Evolutionary conservation across 2,797 vertebrate species (phyloP).

Genomic region (Sorex maritimensis): DNA sequence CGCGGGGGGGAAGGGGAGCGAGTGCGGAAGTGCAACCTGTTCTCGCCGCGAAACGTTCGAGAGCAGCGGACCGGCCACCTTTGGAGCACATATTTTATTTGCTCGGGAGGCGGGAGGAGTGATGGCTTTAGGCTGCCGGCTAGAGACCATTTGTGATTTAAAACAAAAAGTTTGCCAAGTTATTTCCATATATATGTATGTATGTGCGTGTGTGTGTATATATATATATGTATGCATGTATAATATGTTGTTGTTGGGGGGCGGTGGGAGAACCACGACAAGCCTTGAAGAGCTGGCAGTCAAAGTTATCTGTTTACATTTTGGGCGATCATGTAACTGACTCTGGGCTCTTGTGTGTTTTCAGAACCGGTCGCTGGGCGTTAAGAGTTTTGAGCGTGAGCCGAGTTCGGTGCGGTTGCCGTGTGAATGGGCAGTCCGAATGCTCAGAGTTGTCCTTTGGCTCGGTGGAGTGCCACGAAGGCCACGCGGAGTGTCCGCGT

Average conservation of each 20-base stretch:
- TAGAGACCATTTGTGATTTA: constrained; percentile 69
- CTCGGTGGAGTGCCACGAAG: constrained; percentile 20
- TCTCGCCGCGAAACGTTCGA: constrained; percentile 47
- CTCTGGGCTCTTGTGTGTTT: constrained; percentile 46
- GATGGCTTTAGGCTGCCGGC: constrained; percentile 68
- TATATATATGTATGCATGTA: no score
- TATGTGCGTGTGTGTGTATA: no score
- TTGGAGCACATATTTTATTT: constrained; percentile 65
- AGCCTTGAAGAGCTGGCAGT: constrained; percentile 41
- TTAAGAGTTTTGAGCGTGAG: constrained; percentile 40
- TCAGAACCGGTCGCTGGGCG: constrained; percentile 58
- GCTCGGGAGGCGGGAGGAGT: constrained; percentile 70
- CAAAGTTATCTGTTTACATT: constrained; percentile 40
- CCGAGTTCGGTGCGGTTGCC: constrained; percentile 72
- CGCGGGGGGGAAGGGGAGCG: neutral
- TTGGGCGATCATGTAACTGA: constrained; percentile 53
- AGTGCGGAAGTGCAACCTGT: constrained; percentile 81
- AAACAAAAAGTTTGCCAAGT: constrained; percentile 75
- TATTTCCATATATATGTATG: neutral
- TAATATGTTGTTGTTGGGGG: neutral
- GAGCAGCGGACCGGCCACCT: constrained; percentile 61
- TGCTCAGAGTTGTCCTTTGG: constrained; percentile 55
- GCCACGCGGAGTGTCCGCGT: neutral
- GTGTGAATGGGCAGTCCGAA: constrained; percentile 61
- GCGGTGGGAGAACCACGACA: neutral